A percentile compares a stretch with the other conserved stretches of the same genome.
These are phyloP conservation scores for Monodelphis domestica DNA, from an alignment of 2,797 vertebrate species.

Conservation along the genomic window DNA sequence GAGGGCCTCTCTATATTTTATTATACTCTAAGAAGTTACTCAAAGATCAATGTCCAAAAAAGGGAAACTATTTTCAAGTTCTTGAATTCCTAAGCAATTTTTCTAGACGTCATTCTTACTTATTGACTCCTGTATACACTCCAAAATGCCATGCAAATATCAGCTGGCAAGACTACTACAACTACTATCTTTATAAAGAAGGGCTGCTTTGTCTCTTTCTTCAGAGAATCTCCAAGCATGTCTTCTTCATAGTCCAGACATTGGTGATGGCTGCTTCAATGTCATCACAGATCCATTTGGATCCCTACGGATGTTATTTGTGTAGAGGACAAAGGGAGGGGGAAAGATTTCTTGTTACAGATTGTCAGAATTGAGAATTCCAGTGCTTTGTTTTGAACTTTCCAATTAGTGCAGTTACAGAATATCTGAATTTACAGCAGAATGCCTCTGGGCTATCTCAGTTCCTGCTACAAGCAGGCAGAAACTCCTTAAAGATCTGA, in stretches of 20 bases:
- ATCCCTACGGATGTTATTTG: neutral
- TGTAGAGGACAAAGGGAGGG: neutral
- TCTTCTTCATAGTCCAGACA: neutral
- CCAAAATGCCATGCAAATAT: neutral
- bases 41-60: neutral
- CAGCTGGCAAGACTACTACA: neutral
- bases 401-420: slow-evolving; percentile 39
- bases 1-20: neutral
- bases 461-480: slow-evolving; percentile 20
- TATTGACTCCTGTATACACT: neutral
- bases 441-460: slow-evolving; percentile 11
- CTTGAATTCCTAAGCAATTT: neutral
- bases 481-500: slow-evolving; percentile 2
- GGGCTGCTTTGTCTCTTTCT: neutral
- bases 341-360: neutral
- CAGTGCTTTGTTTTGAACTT: neutral
- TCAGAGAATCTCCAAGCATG: neutral
- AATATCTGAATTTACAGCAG: slow-evolving; percentile 35
- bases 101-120: neutral
- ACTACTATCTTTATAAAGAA: neutral
- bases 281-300: neutral
- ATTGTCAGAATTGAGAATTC: slow-evolving; percentile 18
- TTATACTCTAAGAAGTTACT: neutral
- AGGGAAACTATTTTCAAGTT: neutral
- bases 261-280: neutral